Base-by-base conservation (phyloP, 2,888 invertebrate genomes). In the Agrochola litura region DNA sequence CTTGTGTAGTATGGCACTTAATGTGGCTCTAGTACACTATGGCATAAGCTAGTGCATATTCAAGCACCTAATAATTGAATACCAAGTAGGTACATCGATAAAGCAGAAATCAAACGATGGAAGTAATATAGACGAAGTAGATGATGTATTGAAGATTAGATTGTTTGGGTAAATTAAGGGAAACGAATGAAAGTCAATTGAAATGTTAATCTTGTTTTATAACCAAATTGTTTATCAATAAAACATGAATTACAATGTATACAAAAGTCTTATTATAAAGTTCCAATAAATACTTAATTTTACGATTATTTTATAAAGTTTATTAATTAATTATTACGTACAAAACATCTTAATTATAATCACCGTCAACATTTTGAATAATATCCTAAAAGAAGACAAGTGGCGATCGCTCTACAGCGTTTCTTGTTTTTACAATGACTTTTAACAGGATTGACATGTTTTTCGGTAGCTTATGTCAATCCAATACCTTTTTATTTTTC, bases 231-330 rank as follows among this genome's bases (percentile, higher is more conserved):
- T 22, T 41, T 16, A 43, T 19, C 12, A 74, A 68, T 63, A 66
- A 82, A 85, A 84, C 61, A 60, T 60, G 19, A 60, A 49, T 67
- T 30, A 37, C 61, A 85, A 74, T 56, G 56, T 70, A 12, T 30
- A 6, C 56, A n/a, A 22, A 58, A 63, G 6, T 63, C 65, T 70
- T 85, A 69, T 52, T 69, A 60, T n/a, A 63, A 14, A 54, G 30
- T 46, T 58, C 41, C 41, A 67, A 76, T 76, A 82, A 83, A 83
- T 85, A 84, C 70, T 66, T 85, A 70, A 74, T 63, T 61, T 72
- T 30, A 81, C 0, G 25, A 41, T 66, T 56, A 60, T 77, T 68
- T 41, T 49, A 70, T 41, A 61, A 58, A 65, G 9, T 52, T 54
- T 46, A 80, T 52, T 61, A 49, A 63, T 25, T 25, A 30, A 52